A percentile compares a stretch with the other conserved stretches of the same genome.
Conservation (phyloP, 2,113 vertebrate genomes). For the Arizona elegans region DNA sequence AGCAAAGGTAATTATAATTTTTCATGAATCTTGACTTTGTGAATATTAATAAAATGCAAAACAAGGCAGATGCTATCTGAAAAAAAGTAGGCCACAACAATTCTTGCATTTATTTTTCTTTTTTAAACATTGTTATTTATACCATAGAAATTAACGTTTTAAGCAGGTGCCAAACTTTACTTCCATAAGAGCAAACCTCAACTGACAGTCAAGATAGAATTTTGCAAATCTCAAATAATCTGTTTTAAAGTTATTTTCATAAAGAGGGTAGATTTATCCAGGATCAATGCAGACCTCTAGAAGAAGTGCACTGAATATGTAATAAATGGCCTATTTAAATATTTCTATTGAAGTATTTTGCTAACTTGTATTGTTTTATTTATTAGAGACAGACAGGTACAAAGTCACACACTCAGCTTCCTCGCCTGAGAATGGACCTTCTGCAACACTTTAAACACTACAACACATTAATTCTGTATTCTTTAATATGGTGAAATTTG, state of each 20-base stretch:
- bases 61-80: conserved; percentile 23
- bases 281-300: not conserved
- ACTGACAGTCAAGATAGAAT: conserved; percentile 21
- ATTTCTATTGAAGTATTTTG: not conserved
- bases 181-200: not conserved
- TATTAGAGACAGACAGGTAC: not conserved
- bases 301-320: not conserved
- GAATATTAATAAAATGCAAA: conserved; percentile 41
- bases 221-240: not conserved
- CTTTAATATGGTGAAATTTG: not conserved
- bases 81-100: not conserved
- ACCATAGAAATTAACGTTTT: not conserved
- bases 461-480: not conserved
- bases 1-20: not conserved
- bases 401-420: not conserved
- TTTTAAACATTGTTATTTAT: not conserved
- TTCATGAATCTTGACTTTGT: conserved; percentile 12
- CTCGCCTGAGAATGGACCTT: not conserved
- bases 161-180: not conserved
- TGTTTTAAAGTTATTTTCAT: not conserved
- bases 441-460: not conserved
- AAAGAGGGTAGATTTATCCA: not conserved
- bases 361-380: not conserved
- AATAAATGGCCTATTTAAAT: fast-evolving
- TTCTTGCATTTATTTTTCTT: not conserved